Evolutionary conservation across 2,797 vertebrate species (phyloP).

Genomic region (Bucorvus abyssinicus): DNA sequence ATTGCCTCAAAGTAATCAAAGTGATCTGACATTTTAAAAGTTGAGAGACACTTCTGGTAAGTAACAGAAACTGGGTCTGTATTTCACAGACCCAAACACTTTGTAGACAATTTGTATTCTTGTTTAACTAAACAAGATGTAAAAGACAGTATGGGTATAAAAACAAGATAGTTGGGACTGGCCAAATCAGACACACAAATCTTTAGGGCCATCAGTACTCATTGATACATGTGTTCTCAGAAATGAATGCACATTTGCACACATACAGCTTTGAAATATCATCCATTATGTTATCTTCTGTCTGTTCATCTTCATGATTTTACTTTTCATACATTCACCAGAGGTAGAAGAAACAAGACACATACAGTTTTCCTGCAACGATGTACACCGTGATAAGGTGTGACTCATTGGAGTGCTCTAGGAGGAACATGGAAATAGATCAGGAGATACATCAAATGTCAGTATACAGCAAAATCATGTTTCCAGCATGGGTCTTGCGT

Average conservation of each 20-base stretch:
- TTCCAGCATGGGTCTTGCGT: not conserved
- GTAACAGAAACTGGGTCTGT: not conserved
- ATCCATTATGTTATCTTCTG: not conserved
- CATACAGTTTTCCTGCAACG: rapidly evolving
- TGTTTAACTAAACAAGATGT: not conserved
- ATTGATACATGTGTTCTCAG: not conserved
- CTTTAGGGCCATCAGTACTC: not conserved
- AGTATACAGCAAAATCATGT: no score
- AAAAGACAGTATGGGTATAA: not conserved
- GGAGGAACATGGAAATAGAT: not conserved
- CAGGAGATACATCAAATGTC: not conserved
- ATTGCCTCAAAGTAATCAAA: not conserved
- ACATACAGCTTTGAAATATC: not conserved
- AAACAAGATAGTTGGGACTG: not conserved
- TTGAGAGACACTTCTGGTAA: not conserved
- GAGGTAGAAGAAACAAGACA: not conserved
- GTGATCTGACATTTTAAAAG: not conserved
- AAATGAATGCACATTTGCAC: not conserved
- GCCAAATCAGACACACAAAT: not conserved
- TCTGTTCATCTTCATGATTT: not conserved
- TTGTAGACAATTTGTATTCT: not conserved
- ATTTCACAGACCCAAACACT: not conserved
- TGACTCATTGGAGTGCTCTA: not conserved
- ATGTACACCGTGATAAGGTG: not conserved
- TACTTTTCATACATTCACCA: not conserved